Evolutionary conservation across 2,113 vertebrate species (phyloP).

Genomic region (Scalopus aquaticus): DNA sequence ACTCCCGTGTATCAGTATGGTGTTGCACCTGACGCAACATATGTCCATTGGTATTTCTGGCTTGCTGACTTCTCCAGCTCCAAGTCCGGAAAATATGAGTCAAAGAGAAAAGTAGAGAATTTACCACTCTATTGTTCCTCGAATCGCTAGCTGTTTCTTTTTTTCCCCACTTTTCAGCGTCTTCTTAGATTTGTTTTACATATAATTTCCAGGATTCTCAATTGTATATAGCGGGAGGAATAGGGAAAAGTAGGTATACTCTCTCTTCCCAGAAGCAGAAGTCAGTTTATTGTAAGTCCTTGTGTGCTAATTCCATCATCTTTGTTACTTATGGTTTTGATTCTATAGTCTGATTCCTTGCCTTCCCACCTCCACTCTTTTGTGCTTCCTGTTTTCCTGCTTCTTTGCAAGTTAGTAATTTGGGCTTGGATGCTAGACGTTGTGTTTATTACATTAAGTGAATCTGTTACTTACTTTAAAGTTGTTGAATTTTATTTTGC

Average conservation of each 20-base stretch:
- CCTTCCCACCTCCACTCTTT: rapidly evolving
- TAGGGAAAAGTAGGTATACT: background rate
- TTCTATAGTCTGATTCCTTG: background rate
- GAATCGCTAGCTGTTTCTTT: background rate
- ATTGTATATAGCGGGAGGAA: background rate
- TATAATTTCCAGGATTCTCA: constrained; percentile 20
- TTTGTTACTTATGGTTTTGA: background rate
- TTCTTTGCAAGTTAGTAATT: background rate
- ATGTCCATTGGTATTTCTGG: background rate
- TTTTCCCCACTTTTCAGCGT: background rate
- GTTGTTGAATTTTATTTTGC: background rate
- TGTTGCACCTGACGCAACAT: no score
- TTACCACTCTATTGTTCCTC: background rate
- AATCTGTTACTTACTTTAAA: background rate
- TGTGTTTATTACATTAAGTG: background rate
- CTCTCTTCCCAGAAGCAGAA: background rate
- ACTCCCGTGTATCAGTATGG: no score
- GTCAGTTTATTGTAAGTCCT: background rate
- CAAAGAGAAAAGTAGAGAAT: background rate
- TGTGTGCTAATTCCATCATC: background rate
- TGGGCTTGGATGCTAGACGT: background rate
- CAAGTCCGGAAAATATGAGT: background rate
- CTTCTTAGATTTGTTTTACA: background rate
- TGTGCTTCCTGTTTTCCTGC: background rate
- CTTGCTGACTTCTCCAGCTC: background rate